Conservation (phyloP, 2,888 invertebrate genomes). For the Drosophila colorata region DNA sequence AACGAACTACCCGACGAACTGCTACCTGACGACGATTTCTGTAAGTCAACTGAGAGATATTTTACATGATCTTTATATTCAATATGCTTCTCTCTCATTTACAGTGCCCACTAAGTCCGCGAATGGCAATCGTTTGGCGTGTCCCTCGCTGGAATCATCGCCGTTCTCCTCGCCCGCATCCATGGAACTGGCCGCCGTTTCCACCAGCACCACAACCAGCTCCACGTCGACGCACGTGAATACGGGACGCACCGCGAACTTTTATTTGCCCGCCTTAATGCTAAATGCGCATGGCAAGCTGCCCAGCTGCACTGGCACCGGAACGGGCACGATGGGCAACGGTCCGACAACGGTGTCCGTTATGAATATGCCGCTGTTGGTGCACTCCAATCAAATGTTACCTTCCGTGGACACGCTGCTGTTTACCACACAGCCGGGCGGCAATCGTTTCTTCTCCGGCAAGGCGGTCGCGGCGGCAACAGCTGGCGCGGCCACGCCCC, state of each 20-base stretch:
- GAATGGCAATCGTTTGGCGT: constrained; percentile 72
- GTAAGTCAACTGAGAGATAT: constrained; percentile 58
- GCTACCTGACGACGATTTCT: constrained; percentile 78
- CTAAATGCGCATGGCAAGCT: constrained; percentile 70
- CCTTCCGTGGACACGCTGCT: constrained; percentile 84
- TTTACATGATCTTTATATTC: neutral
- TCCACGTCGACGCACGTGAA: constrained; percentile 33
- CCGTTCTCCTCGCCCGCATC: constrained; percentile 84
- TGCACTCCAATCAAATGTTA: constrained; percentile 81
- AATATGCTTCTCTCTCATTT: constrained; percentile 22
- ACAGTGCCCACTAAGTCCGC: constrained; percentile 71
- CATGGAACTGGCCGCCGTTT: constrained; percentile 76
- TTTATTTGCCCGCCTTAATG: constrained; percentile 71
- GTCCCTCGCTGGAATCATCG: constrained; percentile 83
- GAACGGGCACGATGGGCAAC: constrained; percentile 13
- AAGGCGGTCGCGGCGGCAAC: constrained; percentile 43
- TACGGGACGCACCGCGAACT: constrained; percentile 55
- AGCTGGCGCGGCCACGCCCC: constrained; percentile 46
- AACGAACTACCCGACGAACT: constrained; percentile 78
- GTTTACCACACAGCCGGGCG: constrained; percentile 74
- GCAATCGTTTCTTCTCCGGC: constrained; percentile 70
- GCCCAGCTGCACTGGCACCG: constrained; percentile 37
- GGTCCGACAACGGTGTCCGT: constrained; percentile 60
- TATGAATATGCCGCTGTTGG: constrained; percentile 73
- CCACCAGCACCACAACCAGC: constrained; percentile 31